Percentiles rank a stretch among this genome's conserved stretches.
phyloP scores from a whole-genome alignment of 2,113 vertebrate species.

The Tautogolabrus adspersus region DNA sequence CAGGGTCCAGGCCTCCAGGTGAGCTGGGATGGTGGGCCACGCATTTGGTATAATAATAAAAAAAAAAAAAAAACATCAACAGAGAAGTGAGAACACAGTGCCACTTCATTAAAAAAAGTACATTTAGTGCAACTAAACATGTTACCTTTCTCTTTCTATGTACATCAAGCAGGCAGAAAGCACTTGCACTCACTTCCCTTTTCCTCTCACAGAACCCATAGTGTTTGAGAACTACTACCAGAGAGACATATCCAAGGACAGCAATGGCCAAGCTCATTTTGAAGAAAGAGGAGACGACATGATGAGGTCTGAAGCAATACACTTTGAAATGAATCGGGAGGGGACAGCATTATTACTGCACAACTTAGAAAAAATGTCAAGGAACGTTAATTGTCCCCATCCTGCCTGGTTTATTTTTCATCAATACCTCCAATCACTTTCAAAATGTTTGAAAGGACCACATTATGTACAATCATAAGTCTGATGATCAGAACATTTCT shows the following conservation, averaged over 20 bases:
- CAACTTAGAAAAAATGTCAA: no score
- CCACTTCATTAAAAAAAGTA: neutral
- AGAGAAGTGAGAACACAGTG: constrained; percentile 9
- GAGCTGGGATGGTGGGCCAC: constrained; percentile 17
- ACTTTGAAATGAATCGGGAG: neutral
- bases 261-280: constrained; percentile 53
- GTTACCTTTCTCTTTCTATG: constrained; percentile 3
- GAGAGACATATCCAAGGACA: neutral
- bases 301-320: constrained; percentile 80
- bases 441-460: neutral
- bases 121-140: neutral
- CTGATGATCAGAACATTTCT: neutral
- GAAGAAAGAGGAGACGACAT: constrained; percentile 64
- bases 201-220: constrained; percentile 82
- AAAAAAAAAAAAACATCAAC: neutral
- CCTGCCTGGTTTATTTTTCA: neutral
- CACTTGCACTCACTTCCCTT: constrained; percentile 10
- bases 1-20: constrained; percentile 89
- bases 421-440: neutral
- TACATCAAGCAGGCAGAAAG: neutral
- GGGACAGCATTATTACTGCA: constrained; percentile 2
- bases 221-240: constrained; percentile 88
- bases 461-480: neutral
- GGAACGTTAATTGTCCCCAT: neutral
- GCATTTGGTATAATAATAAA: neutral